Base-by-base conservation (phyloP, 2,888 invertebrate genomes). In the Theodoxus fluviatilis region DNA sequence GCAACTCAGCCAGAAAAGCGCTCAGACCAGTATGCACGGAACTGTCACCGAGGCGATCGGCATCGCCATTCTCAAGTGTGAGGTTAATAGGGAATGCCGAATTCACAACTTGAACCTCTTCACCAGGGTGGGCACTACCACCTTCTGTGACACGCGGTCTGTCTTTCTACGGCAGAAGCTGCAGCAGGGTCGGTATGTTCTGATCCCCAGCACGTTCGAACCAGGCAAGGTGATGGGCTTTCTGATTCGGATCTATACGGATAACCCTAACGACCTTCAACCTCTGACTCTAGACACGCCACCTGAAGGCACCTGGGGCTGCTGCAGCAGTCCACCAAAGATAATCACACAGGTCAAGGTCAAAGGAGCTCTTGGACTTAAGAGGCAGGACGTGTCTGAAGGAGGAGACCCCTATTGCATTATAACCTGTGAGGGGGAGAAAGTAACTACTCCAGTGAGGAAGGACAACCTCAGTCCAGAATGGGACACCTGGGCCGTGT, bases 121-220 rank as follows among this genome's bases (percentile, higher is more conserved):
- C 75, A 82, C 84, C 31, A 78, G 83, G 4, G 82, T 84, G 9
- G 85, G 83, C 31, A 87, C 81, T 25, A 83, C 88, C 3, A 82
- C 82, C 66, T 89, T 88, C 78, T 83, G 85, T 9, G 86, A 87
- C 72, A 83, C 86, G n/a, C 80, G 89, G 15, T 85, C 86, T 25
- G 85, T 88, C 28, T 88, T 89, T 74, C 74, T 88, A 67, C 82
- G 87, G 57, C 75, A 86, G 37, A 80, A 78, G 15, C 74, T 88
- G 40, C 69, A 73, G 12, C 80, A 81, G 52, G 90, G 90, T 0
- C 85, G 89, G 3, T 90, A 90, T 81, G 86, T 90, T 12, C 79
- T 91, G 9, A 79, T 91, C 18, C 90, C 90, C 1, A 89, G 90
- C 18, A 90, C n/a, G n/a, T n/a, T n/a, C n/a, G n/a, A n/a, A n/a